Evolutionary conservation across 2,888 invertebrate species (phyloP).

Genomic region (Ellobium chinense): DNA sequence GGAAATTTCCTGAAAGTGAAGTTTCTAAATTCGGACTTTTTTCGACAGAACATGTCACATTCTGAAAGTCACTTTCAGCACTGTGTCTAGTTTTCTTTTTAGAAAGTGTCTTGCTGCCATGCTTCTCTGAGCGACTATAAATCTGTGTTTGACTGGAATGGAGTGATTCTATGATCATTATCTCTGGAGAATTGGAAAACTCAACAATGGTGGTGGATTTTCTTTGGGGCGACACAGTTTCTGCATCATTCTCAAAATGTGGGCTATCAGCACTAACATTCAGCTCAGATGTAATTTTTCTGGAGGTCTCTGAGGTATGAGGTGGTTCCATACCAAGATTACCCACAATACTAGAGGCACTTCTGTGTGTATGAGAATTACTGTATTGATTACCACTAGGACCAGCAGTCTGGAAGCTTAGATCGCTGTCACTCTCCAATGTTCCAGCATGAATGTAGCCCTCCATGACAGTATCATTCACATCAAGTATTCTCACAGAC

Average conservation of each 20-base stretch:
- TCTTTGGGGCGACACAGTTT: conserved; percentile 15
- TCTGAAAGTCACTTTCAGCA: no score
- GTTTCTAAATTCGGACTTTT: no score
- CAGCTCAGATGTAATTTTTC: no score
- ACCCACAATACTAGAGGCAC: not conserved
- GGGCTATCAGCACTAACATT: not conserved
- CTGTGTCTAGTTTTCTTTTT: no score
- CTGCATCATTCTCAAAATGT: not conserved
- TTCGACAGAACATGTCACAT: no score
- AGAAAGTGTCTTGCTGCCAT: no score
- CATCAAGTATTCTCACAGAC: not conserved
- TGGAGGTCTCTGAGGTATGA: not conserved
- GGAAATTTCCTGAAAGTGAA: no score
- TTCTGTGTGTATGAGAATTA: not conserved
- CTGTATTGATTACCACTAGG: not conserved
- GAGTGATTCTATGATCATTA: not conserved
- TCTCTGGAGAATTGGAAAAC: conserved; percentile 44
- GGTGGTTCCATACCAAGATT: not conserved
- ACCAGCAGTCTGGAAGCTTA: not conserved
- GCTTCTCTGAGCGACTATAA: no score
- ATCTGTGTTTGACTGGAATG: no score
- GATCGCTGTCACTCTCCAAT: not conserved
- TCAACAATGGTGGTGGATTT: conserved; percentile 47
- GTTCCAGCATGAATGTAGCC: not conserved
- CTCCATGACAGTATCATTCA: not conserved